phyloP scores from a whole-genome alignment of 2,888 invertebrate genomes.

The Ypsolopha sequella region DNA sequence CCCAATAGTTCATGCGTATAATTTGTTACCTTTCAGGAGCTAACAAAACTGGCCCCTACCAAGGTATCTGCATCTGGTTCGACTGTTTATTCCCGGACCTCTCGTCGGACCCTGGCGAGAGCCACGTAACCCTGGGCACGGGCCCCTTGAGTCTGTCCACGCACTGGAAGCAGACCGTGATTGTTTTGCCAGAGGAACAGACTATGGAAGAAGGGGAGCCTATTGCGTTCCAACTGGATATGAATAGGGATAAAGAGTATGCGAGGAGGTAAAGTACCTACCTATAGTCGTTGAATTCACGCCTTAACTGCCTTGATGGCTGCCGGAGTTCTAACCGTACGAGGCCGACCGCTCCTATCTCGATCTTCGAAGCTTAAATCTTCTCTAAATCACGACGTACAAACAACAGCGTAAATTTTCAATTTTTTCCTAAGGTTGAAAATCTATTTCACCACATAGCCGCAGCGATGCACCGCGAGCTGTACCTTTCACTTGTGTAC shows the following conservation, averaged over 20 bases:
- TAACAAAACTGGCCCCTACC: constrained; percentile 72
- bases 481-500: no score
- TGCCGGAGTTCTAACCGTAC: no score
- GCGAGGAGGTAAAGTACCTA: constrained; percentile 46
- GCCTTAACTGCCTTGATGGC: background rate
- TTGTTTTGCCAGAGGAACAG: constrained; percentile 78
- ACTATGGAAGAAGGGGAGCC: constrained; percentile 72
- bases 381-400: no score
- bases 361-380: no score
- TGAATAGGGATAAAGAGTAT: constrained; percentile 63
- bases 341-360: no score
- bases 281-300: no score
- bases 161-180: constrained; percentile 95
- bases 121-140: constrained; percentile 78
- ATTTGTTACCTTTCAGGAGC: constrained; percentile 37
- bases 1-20: no score
- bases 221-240: constrained; percentile 75
- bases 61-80: constrained; percentile 88
- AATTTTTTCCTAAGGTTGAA: no score
- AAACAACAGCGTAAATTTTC: no score
- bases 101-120: constrained; percentile 51
- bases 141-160: constrained; percentile 79
- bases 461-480: no score
- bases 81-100: constrained; percentile 77
- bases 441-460: no score